Evolutionary conservation across 2,113 vertebrate species (phyloP).

Genomic region (Myotis brandtii): DNA sequence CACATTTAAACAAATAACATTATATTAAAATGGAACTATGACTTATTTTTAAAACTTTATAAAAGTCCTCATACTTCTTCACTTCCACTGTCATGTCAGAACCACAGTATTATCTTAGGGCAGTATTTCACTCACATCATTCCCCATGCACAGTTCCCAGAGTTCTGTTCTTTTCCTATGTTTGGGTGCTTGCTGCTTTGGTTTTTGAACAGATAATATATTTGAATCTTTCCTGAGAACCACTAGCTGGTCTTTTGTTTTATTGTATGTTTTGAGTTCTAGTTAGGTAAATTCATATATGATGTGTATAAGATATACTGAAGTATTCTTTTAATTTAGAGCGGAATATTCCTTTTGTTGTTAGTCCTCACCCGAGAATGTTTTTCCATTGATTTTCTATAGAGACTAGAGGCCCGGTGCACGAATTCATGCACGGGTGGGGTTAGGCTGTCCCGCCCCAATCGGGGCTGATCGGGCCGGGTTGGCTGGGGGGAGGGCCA

Average conservation of each 20-base stretch:
- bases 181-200: not conserved
- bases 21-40: conserved; percentile 64
- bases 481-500: no score
- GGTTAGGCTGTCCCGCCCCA: no score
- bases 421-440: no score
- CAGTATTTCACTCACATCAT: not conserved
- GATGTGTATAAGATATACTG: not conserved
- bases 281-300: conserved; percentile 10
- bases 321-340: not conserved
- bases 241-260: not conserved
- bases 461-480: no score
- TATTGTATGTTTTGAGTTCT: not conserved
- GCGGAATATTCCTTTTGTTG: conserved; percentile 6
- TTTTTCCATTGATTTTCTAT: no score
- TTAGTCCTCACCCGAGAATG: no score
- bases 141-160: not conserved
- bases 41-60: conserved; percentile 63
- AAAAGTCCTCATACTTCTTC: not conserved
- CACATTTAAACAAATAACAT: conserved; percentile 67
- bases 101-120: not conserved
- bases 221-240: conserved; percentile 33
- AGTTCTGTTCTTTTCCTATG: not conserved
- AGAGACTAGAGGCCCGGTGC: no score
- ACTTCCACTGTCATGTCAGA: not conserved
- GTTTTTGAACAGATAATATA: conserved; percentile 35